Evolutionary conservation across 2,888 invertebrate species (phyloP), one percentile per base, ranked within the genome.

Genomic region (Eupithecia vulgata): DNA sequence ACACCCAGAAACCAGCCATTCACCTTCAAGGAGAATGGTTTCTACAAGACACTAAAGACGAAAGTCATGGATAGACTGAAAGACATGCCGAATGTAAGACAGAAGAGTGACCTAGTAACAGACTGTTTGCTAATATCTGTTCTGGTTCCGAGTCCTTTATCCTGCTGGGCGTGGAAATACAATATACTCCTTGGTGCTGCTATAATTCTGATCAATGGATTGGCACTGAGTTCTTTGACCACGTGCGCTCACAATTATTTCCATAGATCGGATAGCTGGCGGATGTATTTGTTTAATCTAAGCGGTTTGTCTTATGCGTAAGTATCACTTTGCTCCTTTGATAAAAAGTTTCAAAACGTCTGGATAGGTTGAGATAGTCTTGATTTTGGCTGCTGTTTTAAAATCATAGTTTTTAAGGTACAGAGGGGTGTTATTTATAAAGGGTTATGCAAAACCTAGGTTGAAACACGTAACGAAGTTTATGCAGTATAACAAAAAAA

Each of bases 281-380:
- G 97, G 72, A 97, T 97, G 97, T 97, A 96, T 82, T 95, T 97
- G 68, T 97, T 97, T 80, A 97, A 97, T 81, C 88, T 98, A 42
- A 92, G 95, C 21, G 90, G 96, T 74, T 88, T 97, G 89, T 95
- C 96, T 3, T 96, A 96, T 21, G 94, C 95, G 96, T 96, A 86
- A 90, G 91, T 87, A 72, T n/a, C 67, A 25, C 17, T 8, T 52
- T 52, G 21, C n/a, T n/a, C 48, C 0, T 52, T 10, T 48, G 10
- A 48, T n/a, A 42, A 42, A 42, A 42, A 42, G 8, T 37, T 37
- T 8, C 0, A 37, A 37, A 37, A 37, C 5, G 1, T 8, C 7
- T 37, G 5, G 37, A 37, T 37, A 7, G 37, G 37, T 4, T 37
- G 37, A 37, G 8, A 7, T 37, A 4, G 8, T 37, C 37, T 6